Evolutionary conservation across 2,797 vertebrate species (phyloP).

Genomic region (Pampus argenteus): DNA sequence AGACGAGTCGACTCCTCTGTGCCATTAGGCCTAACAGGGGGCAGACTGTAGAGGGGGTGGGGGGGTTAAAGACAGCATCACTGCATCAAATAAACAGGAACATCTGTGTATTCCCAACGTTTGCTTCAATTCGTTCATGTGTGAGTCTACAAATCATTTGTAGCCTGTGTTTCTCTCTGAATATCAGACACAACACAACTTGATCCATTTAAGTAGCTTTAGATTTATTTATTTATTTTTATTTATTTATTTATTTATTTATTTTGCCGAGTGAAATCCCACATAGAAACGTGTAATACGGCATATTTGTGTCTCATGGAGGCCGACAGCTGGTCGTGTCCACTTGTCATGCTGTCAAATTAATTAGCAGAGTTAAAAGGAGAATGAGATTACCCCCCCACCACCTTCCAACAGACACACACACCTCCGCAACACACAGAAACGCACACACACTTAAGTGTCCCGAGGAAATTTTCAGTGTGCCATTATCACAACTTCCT

Average conservation of each 20-base stretch:
- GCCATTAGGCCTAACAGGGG: slow-evolving; percentile 74
- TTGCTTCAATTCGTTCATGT: background rate
- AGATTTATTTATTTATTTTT: too few species aligned
- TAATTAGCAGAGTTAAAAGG: slow-evolving; percentile 87
- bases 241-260: too few species aligned
- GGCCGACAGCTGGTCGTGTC: slow-evolving; percentile 86
- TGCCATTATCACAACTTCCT: slow-evolving; percentile 74
- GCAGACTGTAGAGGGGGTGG: slow-evolving; percentile 53
- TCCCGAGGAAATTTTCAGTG: slow-evolving; percentile 68
- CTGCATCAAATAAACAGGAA: slow-evolving; percentile 61
- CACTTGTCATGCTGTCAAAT: slow-evolving; percentile 90
- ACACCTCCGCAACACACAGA: slow-evolving; percentile 59
- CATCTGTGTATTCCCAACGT: slow-evolving; percentile 35
- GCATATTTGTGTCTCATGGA: slow-evolving; percentile 85
- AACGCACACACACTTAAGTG: slow-evolving; percentile 67
- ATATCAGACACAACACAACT: slow-evolving; percentile 51
- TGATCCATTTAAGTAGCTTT: slow-evolving; percentile 66
- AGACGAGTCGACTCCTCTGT: slow-evolving; percentile 77
- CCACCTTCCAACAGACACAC: slow-evolving; percentile 73
- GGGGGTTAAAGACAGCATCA: slow-evolving; percentile 49
- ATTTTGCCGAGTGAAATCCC: slow-evolving; percentile 62
- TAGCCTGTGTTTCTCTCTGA: slow-evolving; percentile 15
- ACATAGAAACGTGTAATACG: slow-evolving; percentile 76
- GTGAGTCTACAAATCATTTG: slow-evolving; percentile 16
- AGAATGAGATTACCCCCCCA: slow-evolving; percentile 83